Base-by-base conservation (phyloP, 2,797 vertebrate genomes). In the Nannoperca australis region DNA sequence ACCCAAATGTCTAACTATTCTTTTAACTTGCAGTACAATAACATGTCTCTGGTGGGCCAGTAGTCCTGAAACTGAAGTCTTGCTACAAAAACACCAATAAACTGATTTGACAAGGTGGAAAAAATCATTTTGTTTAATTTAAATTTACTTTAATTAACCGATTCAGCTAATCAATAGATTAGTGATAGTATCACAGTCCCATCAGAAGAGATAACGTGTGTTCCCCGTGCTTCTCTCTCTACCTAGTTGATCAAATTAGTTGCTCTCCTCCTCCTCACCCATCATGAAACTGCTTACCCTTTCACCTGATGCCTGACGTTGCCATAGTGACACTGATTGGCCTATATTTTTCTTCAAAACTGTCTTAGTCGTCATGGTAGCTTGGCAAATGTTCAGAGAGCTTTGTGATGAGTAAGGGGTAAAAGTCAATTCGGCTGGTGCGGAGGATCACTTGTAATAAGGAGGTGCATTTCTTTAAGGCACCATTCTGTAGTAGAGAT, bases 251-350 rank as follows among this genome's bases (percentile, higher is more conserved):
- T 91, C 87, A 87, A 87, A 91, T 90, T 81, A 84, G 68, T 60
- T 73, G 62, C 79, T 78, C 59, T 74, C 66, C 73, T 87, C 67
- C 73, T 87, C 67, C 76, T 76, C 32, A 54, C 68, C 76, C 84
- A 79, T 86, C 85, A 69, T 11, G 36, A 83, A 83, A 74, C 74
- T 75, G 69, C 87, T 91, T 81, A 89, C 81, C 85, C 87, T 92
- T 89, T 92, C 87, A 92, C 85, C 89, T 83, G 83, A 88, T 86
- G 88, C 89, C 87, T 93, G 90, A 80, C 9, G 91, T 95, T 93
- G 76, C 91, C 93, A 88, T 95, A 85, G 94, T 73, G 85, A 95
- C 79, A 42, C 74, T 89, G 88, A 93, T 92, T 92, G 85, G 78
- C 77, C 70, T 49, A n/a, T 86, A 84, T 90, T 86, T 87, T 76